Evolutionary conservation across 2,888 invertebrate species (phyloP).

Genomic region (Seira sanloemensis): DNA sequence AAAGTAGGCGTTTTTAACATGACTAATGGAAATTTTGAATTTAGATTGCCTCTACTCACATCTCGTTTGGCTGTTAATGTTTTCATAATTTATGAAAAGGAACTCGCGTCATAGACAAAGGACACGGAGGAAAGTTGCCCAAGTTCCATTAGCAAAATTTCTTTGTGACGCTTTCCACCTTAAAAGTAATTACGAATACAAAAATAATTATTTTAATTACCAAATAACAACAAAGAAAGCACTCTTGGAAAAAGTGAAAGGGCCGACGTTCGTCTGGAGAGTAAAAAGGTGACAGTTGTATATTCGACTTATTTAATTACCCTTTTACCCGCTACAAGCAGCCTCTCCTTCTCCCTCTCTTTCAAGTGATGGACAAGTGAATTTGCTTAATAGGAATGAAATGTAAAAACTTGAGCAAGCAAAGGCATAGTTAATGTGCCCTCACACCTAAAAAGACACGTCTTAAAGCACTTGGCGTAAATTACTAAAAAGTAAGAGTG

Average conservation of each 20-base stretch:
- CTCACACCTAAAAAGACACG: too few relatives aligned
- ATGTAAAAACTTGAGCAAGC: too few relatives aligned
- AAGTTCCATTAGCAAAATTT: slow-evolving; percentile 55
- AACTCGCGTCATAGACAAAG: too few relatives aligned
- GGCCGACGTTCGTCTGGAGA: background rate
- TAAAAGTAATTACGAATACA: slow-evolving; percentile 52
- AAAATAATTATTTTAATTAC: slow-evolving; percentile 27
- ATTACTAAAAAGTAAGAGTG: background rate
- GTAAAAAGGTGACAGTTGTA: background rate
- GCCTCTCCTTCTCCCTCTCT: slow-evolving; percentile 17
- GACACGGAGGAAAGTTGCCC: slow-evolving; percentile 18
- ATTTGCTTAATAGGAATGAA: background rate
- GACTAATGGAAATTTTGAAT: too few relatives aligned
- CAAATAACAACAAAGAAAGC: slow-evolving; percentile 25
- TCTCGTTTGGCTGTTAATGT: too few relatives aligned
- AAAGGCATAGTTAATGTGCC: too few relatives aligned
- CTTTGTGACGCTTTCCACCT: slow-evolving; percentile 30
- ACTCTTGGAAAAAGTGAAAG: slow-evolving; percentile 11
- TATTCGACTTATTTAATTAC: background rate
- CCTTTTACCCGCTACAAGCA: background rate
- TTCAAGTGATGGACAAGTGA: slow-evolving; percentile 25
- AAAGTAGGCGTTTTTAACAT: too few relatives aligned
- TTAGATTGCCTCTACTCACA: too few relatives aligned
- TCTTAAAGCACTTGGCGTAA: background rate
- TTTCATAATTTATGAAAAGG: too few relatives aligned